Base-by-base conservation (phyloP, 2,888 invertebrate species). In the Synanthedon andrenaeformis region DNA sequence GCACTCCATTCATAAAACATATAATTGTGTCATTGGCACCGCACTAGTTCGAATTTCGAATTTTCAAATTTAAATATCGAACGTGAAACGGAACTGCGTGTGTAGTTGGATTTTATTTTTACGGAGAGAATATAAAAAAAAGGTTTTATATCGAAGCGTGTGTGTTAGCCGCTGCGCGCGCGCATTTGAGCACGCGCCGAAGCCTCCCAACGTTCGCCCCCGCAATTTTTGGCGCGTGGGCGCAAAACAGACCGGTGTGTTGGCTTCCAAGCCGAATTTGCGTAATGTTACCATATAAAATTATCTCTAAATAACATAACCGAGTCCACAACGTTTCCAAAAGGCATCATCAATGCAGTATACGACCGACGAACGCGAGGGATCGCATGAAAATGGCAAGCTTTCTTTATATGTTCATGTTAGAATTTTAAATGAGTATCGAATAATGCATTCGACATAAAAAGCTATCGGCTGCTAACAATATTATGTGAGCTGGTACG, bases 371-470 rank as follows among this genome's bases (percentile, higher is more conserved):
- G 70, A 71, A 83, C 77, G 80, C 83, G 74, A 82, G 81, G 78
- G 74, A 76, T 71, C 77, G 74, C 65, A 74, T 77, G 71, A 82
- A 84, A 86, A 85, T 86, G 85, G 85, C 84, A 62, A 78, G 70
- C 79, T 83, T 80, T 82, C 83, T 83, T 82, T 83, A 83, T 82
- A 83, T 76, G 85, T 68, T 76, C 79, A 84, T 80, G 84, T 86
- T 87, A 87, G 86, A 86, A 86, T 87, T 87, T 87, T 83, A 87
- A 87, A 87, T 86, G 85, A 85, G 85, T 79, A 83, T 86, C 86
- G 85, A 87, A 87, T 86, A 86, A 87, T 87, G 85, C 85, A 86
- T 85, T 76, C 79, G 79, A 79, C 80, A 83, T 85, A 86, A 87
- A 87, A 87, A 87, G 84, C 84, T 84, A 86, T 86, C 85, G 82